Evolutionary conservation across 2,888 invertebrate genomes (phyloP), one percentile per base, ranked within the genome.

Genomic region (Hyposoter didymator): DNA sequence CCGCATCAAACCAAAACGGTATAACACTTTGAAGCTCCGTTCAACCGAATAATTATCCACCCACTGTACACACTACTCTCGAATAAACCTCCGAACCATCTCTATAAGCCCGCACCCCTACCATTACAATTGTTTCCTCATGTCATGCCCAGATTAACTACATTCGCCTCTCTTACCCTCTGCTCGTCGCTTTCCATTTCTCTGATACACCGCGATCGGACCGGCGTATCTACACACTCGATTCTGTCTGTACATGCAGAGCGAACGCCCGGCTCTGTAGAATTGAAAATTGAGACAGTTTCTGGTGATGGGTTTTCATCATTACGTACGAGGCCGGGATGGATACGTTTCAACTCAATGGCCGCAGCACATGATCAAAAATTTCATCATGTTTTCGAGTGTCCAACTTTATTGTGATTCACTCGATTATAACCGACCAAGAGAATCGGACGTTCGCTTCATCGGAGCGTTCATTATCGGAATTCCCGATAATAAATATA

Each of bases 1-100:
- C 74, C 74, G 62, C 52, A 69, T 70, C 47, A 49, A 55, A 35
- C 39, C 35, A 69, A 78, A 76, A 73, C 28, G 73, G 47, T 28
- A 55, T 69, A 74, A 69, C 52, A 74, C 86, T 84, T 86, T 86
- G 83, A 84, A 70, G 83, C 35, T 47, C 35, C 69, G 47, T 74
- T 78, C 81, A 69, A 59, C 62, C 78, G 73, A 52, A 69, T 69
- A 81, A 84, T 84, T 84, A 84, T 81, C 79, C 64, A 64, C 74
- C 45, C 73, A 74, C 52, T 82, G 55, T 66, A 67, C 66, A 85
- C 70, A 79, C 28, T 66, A 59, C 70, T 70, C 62, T 62, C 8
- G 47, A 59, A 35, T 47, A 39, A 14, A 35, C 62, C 59, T 62
- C 74, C 32, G 59, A 69, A 79, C 45, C 52, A 81, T 49, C 49